Evolutionary conservation across 2,888 invertebrate genomes (phyloP).

Genomic region (Drosophila meridionalis): DNA sequence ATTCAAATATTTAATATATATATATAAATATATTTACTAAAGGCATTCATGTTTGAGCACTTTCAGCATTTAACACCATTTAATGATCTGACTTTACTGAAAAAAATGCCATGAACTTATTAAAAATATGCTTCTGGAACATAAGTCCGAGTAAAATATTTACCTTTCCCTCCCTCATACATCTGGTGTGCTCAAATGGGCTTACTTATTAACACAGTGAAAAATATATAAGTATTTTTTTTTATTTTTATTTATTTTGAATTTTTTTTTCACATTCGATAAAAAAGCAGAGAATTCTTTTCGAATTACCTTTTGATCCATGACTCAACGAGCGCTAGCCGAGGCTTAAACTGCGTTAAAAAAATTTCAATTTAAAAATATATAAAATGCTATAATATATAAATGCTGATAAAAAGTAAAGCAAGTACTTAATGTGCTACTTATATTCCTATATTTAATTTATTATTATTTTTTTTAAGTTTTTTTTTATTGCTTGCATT

Average conservation of each 20-base stretch:
- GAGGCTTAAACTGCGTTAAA: neutral
- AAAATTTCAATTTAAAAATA: too few relatives aligned
- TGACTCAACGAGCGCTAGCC: neutral
- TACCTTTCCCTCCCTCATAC: neutral
- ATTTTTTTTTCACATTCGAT: too few relatives aligned
- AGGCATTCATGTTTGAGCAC: too few relatives aligned
- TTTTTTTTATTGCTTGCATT: neutral
- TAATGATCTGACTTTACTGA: too few relatives aligned
- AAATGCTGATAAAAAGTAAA: too few relatives aligned
- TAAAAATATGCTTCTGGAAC: neutral
- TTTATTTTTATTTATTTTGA: too few relatives aligned
- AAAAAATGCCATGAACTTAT: neutral
- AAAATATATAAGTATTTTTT: neutral
- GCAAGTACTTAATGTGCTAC: too few relatives aligned
- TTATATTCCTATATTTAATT: too few relatives aligned
- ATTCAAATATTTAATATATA: too few relatives aligned
- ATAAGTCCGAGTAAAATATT: neutral
- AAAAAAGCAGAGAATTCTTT: neutral
- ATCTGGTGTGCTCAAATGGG: neutral
- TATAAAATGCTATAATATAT: too few relatives aligned
- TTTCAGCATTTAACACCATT: too few relatives aligned
- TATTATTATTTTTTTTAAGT: too few relatives aligned
- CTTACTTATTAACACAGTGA: neutral
- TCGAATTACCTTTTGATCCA: neutral
- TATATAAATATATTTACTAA: neutral